phyloP scores from a whole-genome alignment of 2,888 invertebrate species.

The Diarsia mendica region DNA sequence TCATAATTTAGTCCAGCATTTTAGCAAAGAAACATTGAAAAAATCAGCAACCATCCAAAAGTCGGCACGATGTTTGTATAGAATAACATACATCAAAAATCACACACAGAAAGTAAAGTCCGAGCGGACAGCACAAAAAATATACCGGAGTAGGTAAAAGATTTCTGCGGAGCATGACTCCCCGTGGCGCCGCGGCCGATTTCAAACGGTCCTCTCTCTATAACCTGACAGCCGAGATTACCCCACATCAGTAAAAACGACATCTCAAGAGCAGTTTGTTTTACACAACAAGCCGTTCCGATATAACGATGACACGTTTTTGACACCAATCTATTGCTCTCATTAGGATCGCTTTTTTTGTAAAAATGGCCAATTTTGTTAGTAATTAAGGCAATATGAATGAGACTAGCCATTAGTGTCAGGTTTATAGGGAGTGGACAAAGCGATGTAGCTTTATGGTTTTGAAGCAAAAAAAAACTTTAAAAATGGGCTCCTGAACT shows the following conservation, averaged over 20 bases:
- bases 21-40: conserved; percentile 11
- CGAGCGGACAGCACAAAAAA: conserved; percentile 73
- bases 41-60: conserved; percentile 16
- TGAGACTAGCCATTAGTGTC: conserved; percentile 60
- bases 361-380: conserved; percentile 57
- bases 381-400: conserved; percentile 64
- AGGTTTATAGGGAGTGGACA: conserved; percentile 46
- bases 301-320: conserved; percentile 81
- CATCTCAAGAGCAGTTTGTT: conserved; percentile 84
- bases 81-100: conserved; percentile 67
- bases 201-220: conserved; percentile 81
- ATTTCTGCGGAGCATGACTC: conserved; percentile 85
- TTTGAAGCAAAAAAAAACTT: neutral
- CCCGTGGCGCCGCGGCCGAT: conserved; percentile 84
- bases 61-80: conserved; percentile 58
- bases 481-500: conserved; percentile 24
- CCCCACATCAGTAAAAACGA: conserved; percentile 82
- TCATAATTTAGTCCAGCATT: neutral
- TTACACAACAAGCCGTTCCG: conserved; percentile 84
- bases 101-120: conserved; percentile 58
- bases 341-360: conserved; percentile 72
- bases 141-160: conserved; percentile 77
- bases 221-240: conserved; percentile 88
- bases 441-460: conserved; percentile 31
- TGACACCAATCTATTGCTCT: conserved; percentile 76